phyloP scores from a whole-genome alignment of 1,140 invertebrate species.

The Tribolium madens region DNA sequence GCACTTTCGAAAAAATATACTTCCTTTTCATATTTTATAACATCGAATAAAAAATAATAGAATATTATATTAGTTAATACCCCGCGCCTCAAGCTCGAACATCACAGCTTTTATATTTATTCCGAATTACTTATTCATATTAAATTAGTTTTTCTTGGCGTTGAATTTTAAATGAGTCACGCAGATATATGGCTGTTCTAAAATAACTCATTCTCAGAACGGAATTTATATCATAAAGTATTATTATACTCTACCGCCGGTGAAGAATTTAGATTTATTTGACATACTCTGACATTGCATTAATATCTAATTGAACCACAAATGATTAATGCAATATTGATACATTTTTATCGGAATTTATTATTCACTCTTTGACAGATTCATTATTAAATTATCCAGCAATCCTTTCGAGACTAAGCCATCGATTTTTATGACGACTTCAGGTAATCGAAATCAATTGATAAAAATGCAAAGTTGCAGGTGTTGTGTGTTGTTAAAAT shows the following conservation, averaged over 20 bases:
- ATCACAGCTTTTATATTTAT: constrained; percentile 63
- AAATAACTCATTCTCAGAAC: constrained; percentile 60
- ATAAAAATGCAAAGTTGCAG: constrained; percentile 39
- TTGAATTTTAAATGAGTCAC: constrained; percentile 64
- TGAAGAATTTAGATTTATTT: constrained; percentile 60
- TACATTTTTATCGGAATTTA: constrained; percentile 40
- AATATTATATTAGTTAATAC: constrained; percentile 65
- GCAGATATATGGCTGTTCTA: constrained; percentile 59
- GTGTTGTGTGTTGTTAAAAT: too few species aligned
- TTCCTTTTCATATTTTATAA: constrained; percentile 63
- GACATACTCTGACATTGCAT: constrained; percentile 44
- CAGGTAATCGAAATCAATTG: background rate
- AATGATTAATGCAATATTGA: constrained; percentile 45
- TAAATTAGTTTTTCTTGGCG: constrained; percentile 64
- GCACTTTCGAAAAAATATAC: constrained; percentile 64
- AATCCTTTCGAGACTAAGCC: background rate
- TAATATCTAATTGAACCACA: constrained; percentile 41
- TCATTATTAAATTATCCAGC: constrained; percentile 21
- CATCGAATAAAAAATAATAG: constrained; percentile 65
- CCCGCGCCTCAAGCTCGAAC: constrained; percentile 52
- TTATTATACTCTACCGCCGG: constrained; percentile 54
- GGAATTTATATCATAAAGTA: constrained; percentile 58
- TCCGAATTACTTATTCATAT: constrained; percentile 64
- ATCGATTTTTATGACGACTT: constrained; percentile 17
- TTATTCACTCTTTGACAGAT: constrained; percentile 26